phyloP scores from a whole-genome alignment of 2,888 invertebrate species.

The Drosophila gaucha region DNA sequence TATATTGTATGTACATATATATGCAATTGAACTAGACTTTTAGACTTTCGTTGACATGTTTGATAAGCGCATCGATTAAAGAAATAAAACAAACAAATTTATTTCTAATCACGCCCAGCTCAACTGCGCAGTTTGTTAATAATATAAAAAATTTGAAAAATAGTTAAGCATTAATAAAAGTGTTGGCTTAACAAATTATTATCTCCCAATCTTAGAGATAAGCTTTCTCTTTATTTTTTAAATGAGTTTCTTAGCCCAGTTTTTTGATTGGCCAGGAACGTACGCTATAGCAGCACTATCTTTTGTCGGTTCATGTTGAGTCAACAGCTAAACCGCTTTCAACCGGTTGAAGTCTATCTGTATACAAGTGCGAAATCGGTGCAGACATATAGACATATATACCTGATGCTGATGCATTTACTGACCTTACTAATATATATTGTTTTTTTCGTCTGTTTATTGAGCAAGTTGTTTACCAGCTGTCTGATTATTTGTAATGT shows the following conservation, averaged over 20 bases:
- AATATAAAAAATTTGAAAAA: not conserved
- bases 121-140: slow-evolving; percentile 46
- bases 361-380: not conserved
- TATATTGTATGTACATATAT: too few relatives aligned
- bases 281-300: slow-evolving; percentile 15
- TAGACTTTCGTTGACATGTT: slow-evolving; percentile 6
- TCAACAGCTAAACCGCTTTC: slow-evolving; percentile 37
- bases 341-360: slow-evolving; percentile 30
- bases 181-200: slow-evolving; percentile 25
- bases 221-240: not conserved
- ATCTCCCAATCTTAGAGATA: slow-evolving; percentile 1
- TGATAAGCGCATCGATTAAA: slow-evolving; percentile 41
- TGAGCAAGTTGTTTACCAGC: slow-evolving; percentile 40
- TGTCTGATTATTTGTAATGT: not conserved
- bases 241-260: slow-evolving; percentile 13
- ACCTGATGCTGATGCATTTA: slow-evolving; percentile 57
- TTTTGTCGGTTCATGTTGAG: slow-evolving; percentile 34
- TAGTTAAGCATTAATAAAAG: not conserved
- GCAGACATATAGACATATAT: not conserved
- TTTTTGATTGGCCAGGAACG: slow-evolving; percentile 14
- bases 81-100: slow-evolving; percentile 1
- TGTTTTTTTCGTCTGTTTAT: slow-evolving; percentile 16
- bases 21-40: slow-evolving; percentile 34
- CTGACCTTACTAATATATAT: slow-evolving; percentile 50
- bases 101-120: slow-evolving; percentile 1